Evolutionary conservation across 2,888 invertebrate genomes (phyloP).

Genomic region (Osmoderma eremita): DNA sequence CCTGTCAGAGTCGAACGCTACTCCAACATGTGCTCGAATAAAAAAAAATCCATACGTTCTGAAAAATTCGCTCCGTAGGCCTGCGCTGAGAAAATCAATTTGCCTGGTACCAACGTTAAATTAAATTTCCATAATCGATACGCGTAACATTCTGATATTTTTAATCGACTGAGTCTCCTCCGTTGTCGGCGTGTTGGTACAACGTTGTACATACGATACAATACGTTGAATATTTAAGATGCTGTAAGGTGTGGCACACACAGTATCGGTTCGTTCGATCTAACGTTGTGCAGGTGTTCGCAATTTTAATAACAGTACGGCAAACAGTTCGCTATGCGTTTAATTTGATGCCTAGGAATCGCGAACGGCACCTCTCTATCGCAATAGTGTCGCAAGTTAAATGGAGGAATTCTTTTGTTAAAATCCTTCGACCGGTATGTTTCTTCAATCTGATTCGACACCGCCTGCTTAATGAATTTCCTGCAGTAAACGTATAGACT

Average conservation of each 20-base stretch:
- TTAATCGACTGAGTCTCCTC: background rate
- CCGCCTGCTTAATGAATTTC: too few species aligned
- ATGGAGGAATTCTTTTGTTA: background rate
- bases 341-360: slow-evolving; percentile 11
- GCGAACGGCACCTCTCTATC: slow-evolving; percentile 12
- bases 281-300: slow-evolving; percentile 40
- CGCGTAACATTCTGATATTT: slow-evolving; percentile 3
- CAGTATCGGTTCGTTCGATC: slow-evolving; percentile 22
- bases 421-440: too few species aligned
- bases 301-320: slow-evolving; percentile 39
- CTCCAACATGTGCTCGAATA: too few species aligned
- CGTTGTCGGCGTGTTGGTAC: background rate
- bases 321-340: slow-evolving; percentile 29
- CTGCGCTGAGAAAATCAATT: too few species aligned
- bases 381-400: slow-evolving; percentile 16
- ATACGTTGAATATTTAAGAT: slow-evolving; percentile 31
- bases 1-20: too few species aligned
- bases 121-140: slow-evolving; percentile 12
- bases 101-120: background rate
- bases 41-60: too few species aligned
- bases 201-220: slow-evolving; percentile 7
- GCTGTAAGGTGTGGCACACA: slow-evolving; percentile 32
- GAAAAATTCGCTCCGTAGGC: too few species aligned
- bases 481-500: too few species aligned
- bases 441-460: too few species aligned